Evolutionary conservation across 2,797 vertebrate genomes (phyloP).

Genomic region (Ctenopoma kingsleyae): DNA sequence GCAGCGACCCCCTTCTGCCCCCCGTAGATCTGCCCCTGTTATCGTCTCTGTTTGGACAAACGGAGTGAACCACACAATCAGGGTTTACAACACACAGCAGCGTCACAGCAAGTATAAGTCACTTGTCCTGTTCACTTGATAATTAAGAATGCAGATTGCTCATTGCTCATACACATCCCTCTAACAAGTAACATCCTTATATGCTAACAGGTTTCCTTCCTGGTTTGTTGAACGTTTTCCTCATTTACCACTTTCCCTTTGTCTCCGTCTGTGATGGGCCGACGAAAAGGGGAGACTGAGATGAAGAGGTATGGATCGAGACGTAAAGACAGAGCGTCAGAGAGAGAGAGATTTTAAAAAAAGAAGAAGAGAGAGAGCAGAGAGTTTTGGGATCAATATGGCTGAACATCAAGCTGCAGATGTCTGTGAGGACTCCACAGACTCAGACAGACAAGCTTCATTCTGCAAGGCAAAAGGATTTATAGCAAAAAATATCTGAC

Average conservation of each 20-base stretch:
- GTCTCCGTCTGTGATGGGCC: not conserved
- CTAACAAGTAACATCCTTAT: too few relatives aligned
- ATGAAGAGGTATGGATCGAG: slow-evolving; percentile 26
- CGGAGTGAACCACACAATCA: not conserved
- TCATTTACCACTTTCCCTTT: slow-evolving; percentile 18
- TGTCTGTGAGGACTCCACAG: slow-evolving; percentile 28
- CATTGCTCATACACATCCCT: too few relatives aligned
- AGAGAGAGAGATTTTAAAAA: slow-evolving; percentile 24
- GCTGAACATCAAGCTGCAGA: slow-evolving; percentile 50
- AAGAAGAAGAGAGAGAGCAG: not conserved
- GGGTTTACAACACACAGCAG: too few relatives aligned
- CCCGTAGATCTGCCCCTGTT: not conserved
- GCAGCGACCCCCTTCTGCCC: too few relatives aligned
- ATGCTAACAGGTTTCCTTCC: not conserved
- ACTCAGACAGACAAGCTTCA: slow-evolving; percentile 44
- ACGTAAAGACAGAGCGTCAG: slow-evolving; percentile 5
- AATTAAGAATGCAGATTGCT: too few relatives aligned
- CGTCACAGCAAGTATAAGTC: too few relatives aligned
- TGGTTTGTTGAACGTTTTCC: slow-evolving; percentile 1
- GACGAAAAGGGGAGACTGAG: slow-evolving; percentile 1
- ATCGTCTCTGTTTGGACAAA: not conserved
- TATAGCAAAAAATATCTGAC: slow-evolving; percentile 30
- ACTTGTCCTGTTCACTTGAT: too few relatives aligned
- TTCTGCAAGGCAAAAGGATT: slow-evolving; percentile 27
- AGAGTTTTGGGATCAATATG: slow-evolving; percentile 45